Conservation (phyloP, 2,113 vertebrate genomes). For the Mirza zaza region DNA sequence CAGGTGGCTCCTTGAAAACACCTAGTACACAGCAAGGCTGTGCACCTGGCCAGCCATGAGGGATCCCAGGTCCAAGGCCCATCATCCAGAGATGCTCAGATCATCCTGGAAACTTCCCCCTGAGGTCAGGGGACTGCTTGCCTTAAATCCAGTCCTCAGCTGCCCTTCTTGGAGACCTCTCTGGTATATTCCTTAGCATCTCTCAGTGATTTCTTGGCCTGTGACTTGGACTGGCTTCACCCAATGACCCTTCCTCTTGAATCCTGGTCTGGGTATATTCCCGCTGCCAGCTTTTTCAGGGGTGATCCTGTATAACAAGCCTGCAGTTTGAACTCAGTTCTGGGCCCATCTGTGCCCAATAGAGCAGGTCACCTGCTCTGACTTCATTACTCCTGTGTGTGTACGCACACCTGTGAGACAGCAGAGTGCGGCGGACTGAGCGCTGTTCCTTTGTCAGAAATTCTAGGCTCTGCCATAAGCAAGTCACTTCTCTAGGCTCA, state of each 20-base stretch:
- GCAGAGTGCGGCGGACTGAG: neutral
- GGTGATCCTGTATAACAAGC: neutral
- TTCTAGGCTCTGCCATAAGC: neutral
- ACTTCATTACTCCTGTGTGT: neutral
- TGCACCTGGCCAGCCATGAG: neutral
- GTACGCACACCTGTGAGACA: accelerated
- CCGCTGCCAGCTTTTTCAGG: neutral
- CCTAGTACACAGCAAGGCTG: neutral
- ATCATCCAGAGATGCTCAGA: neutral
- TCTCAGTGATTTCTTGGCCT: neutral
- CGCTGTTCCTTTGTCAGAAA: accelerated
- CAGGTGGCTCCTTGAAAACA: neutral
- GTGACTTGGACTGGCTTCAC: neutral
- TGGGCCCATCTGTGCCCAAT: neutral
- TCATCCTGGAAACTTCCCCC: neutral
- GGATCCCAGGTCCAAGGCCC: too few relatives aligned
- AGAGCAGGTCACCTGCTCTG: neutral
- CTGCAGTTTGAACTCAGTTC: neutral
- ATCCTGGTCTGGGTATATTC: neutral
- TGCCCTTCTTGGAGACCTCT: neutral
- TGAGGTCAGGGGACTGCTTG: neutral
- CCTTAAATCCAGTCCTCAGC: neutral
- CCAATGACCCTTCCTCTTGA: neutral
- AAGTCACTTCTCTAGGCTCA: neutral
- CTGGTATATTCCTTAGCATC: neutral